Percentiles rank a stretch among this genome's conserved stretches.
Conservation (phyloP, 2,888 invertebrate species). For the Taenaris catops region DNA sequence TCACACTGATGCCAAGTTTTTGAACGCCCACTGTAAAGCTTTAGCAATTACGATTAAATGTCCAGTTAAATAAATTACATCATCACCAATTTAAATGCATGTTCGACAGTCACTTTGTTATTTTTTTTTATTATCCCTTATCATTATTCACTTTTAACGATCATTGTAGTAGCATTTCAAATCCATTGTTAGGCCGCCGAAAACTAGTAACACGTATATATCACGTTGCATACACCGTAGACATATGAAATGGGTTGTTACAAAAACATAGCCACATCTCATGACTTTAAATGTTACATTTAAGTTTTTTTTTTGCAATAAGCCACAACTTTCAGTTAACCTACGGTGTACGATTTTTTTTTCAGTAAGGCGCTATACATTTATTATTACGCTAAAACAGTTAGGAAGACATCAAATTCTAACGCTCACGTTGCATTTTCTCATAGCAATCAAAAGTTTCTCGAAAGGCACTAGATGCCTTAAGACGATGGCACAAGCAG, state of each 20-base stretch:
- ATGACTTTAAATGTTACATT: no score
- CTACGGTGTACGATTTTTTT: background rate
- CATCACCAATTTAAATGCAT: slow-evolving; percentile 67
- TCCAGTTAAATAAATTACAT: slow-evolving; percentile 53
- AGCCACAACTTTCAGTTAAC: background rate
- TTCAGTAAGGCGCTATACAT: slow-evolving; percentile 11
- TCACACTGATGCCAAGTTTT: slow-evolving; percentile 25
- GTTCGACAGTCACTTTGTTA: slow-evolving; percentile 49
- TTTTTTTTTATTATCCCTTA: no score
- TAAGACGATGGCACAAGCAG: slow-evolving; percentile 20
- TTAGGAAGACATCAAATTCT: slow-evolving; percentile 24
- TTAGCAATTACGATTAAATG: slow-evolving; percentile 41
- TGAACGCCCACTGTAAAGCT: slow-evolving; percentile 51
- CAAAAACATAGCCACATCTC: no score
- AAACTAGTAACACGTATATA: slow-evolving; percentile 1
- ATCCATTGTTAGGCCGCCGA: slow-evolving; percentile 19
- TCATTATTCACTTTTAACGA: no score
- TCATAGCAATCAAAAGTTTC: slow-evolving; percentile 12
- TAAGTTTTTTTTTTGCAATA: no score
- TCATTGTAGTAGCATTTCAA: slow-evolving; percentile 62
- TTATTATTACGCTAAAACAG: slow-evolving; percentile 20
- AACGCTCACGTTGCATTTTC: slow-evolving; percentile 10
- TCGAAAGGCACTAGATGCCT: slow-evolving; percentile 17
- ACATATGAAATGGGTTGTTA: no score
- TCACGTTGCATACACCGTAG: no score